Conservation (phyloP, 2,888 invertebrate genomes). For the Epistrophe grossulariae region DNA sequence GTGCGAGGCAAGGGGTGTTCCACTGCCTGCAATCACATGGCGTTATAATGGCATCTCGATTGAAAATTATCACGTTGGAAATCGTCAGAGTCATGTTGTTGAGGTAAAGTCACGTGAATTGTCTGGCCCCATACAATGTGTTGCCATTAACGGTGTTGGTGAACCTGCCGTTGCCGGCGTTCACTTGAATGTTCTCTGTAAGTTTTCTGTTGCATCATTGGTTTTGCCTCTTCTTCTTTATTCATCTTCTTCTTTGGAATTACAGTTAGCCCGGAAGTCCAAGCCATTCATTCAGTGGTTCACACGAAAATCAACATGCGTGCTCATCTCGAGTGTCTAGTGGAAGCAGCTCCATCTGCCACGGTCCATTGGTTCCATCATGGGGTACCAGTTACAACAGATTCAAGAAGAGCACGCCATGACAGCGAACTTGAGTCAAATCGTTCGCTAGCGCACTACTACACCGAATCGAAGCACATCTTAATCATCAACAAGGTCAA, state of each 20-base stretch:
- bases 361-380: conserved; percentile 88
- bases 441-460: conserved; percentile 85
- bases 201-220: conserved; percentile 78
- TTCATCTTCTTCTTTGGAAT: conserved; percentile 41
- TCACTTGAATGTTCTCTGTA: conserved; percentile 89
- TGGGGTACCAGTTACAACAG: conserved; percentile 85
- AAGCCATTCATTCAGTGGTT: conserved; percentile 87
- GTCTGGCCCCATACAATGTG: conserved; percentile 90
- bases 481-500: conserved; percentile 89
- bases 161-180: conserved; percentile 88
- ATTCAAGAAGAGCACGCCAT: conserved; percentile 82
- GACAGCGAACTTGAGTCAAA: conserved; percentile 83
- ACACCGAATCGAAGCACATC: conserved; percentile 86
- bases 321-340: conserved; percentile 88
- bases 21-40: conserved; percentile 90
- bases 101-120: conserved; percentile 85
- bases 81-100: conserved; percentile 80
- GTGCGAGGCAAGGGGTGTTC: conserved; percentile 89
- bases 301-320: conserved; percentile 90
- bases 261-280: conserved; percentile 90
- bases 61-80: conserved; percentile 79
- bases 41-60: conserved; percentile 81
- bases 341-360: conserved; percentile 89
- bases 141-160: conserved; percentile 90
- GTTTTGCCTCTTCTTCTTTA: conserved; percentile 8